Evolutionary conservation across 2,113 vertebrate species (phyloP).

Genomic region (Cyanocitta stelleri): DNA sequence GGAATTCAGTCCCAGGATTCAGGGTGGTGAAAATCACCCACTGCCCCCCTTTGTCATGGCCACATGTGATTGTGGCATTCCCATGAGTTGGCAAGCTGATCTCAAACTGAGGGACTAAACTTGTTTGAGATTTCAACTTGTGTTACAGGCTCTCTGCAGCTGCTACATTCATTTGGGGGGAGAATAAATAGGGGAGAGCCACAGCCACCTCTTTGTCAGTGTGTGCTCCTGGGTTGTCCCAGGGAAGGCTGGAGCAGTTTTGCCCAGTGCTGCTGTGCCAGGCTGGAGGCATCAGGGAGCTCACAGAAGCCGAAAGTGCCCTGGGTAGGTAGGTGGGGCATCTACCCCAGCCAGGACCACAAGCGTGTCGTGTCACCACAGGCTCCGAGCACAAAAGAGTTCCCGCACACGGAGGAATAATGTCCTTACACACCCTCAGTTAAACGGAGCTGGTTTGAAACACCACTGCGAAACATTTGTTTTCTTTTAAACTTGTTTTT

Average conservation of each 20-base stretch:
- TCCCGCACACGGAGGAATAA: background rate
- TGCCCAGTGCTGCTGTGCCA: fast-evolving
- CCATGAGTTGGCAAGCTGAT: fast-evolving
- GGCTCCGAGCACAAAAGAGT: background rate
- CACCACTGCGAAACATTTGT: background rate
- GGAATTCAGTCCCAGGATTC: background rate
- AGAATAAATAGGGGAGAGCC: background rate
- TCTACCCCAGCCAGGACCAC: fast-evolving
- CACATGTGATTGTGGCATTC: fast-evolving
- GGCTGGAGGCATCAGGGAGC: background rate
- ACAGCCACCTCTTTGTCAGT: fast-evolving
- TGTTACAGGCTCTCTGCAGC: background rate
- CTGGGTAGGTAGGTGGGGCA: background rate
- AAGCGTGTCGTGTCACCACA: background rate
- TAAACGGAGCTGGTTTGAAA: background rate
- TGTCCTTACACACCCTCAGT: constrained; percentile 19
- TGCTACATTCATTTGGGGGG: background rate
- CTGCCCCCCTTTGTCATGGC: background rate
- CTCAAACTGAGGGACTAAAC: background rate
- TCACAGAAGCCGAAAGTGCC: background rate
- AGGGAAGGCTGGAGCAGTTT: background rate
- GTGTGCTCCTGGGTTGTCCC: fast-evolving
- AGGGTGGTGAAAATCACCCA: background rate
- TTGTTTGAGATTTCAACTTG: background rate
- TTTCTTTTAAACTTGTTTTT: constrained; percentile 66